Evolutionary conservation across 2,113 vertebrate species (phyloP).

Genomic region (Cheilinus undulatus): DNA sequence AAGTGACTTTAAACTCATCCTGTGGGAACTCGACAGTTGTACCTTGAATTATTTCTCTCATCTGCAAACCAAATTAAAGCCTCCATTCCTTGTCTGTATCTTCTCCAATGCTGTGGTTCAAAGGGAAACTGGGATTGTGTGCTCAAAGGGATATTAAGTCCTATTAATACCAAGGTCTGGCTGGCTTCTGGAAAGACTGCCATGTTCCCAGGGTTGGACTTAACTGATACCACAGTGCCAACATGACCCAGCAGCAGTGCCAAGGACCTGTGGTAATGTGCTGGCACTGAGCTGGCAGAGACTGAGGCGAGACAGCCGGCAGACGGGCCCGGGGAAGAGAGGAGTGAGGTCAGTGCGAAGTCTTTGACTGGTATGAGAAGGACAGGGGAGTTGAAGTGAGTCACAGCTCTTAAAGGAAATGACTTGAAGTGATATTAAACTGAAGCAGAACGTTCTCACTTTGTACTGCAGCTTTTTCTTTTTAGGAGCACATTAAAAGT

Average conservation of each 20-base stretch:
- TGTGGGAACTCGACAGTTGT: slow-evolving; percentile 37
- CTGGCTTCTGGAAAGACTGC: slow-evolving; percentile 53
- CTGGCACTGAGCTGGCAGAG: slow-evolving; percentile 55
- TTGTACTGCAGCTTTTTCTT: slow-evolving; percentile 42
- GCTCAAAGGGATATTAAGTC: slow-evolving; percentile 55
- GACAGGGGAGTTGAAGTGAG: slow-evolving; percentile 39
- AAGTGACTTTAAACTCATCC: slow-evolving; percentile 22
- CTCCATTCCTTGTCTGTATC: slow-evolving; percentile 21
- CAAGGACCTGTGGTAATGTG: slow-evolving; percentile 66
- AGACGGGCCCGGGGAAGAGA: slow-evolving; percentile 46
- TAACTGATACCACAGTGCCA: slow-evolving; percentile 67
- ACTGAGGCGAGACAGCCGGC: slow-evolving; percentile 65
- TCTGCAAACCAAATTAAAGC: slow-evolving; percentile 53
- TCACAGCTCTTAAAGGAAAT: slow-evolving; percentile 18
- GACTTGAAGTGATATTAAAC: slow-evolving; percentile 42
- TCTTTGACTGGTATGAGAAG: slow-evolving; percentile 50
- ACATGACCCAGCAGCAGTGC: slow-evolving; percentile 61
- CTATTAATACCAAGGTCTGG: slow-evolving; percentile 50
- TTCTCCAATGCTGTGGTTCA: slow-evolving; percentile 27
- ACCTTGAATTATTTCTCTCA: slow-evolving; percentile 47
- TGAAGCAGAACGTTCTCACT: slow-evolving; percentile 41
- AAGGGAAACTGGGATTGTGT: slow-evolving; percentile 41
- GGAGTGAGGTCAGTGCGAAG: slow-evolving; percentile 41
- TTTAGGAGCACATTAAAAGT: slow-evolving; percentile 52
- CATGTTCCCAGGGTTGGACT: slow-evolving; percentile 65